Conservation (phyloP, 2,797 vertebrate genomes). For the Clarias fuscus region DNA sequence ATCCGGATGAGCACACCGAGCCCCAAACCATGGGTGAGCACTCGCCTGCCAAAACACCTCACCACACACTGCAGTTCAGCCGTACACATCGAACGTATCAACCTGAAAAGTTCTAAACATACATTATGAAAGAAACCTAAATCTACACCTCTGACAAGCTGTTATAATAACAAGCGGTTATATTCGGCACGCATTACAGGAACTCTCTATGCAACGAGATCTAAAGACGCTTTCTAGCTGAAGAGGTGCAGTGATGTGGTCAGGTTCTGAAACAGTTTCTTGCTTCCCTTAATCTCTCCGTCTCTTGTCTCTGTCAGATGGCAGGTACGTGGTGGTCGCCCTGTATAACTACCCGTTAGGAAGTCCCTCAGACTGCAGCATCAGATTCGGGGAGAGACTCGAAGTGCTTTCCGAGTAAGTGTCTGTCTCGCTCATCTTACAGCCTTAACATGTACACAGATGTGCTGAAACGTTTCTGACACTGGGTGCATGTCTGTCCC, state of each 20-base stretch:
- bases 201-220: background rate
- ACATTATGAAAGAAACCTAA: background rate
- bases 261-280: background rate
- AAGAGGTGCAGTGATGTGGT: slow-evolving; percentile 4
- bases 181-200: background rate
- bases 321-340: slow-evolving; percentile 65
- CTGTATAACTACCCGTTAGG: slow-evolving; percentile 73
- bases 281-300: background rate
- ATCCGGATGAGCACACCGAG: slow-evolving; percentile 50
- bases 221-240: background rate
- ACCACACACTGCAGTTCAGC: background rate
- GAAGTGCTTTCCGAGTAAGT: slow-evolving; percentile 77
- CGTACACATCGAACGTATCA: background rate
- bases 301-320: background rate
- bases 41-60: slow-evolving; percentile 45
- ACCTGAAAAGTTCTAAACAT: background rate
- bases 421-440: background rate
- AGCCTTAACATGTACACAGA: background rate
- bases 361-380: slow-evolving; percentile 36
- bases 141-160: background rate
- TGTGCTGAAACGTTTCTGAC: background rate
- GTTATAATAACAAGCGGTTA: background rate
- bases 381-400: slow-evolving; percentile 76
- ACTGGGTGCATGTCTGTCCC: background rate
- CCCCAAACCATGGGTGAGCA: slow-evolving; percentile 64